Conservation (phyloP, 53 echinoderm and acorn worm species). For the Crossaster papposus region DNA sequence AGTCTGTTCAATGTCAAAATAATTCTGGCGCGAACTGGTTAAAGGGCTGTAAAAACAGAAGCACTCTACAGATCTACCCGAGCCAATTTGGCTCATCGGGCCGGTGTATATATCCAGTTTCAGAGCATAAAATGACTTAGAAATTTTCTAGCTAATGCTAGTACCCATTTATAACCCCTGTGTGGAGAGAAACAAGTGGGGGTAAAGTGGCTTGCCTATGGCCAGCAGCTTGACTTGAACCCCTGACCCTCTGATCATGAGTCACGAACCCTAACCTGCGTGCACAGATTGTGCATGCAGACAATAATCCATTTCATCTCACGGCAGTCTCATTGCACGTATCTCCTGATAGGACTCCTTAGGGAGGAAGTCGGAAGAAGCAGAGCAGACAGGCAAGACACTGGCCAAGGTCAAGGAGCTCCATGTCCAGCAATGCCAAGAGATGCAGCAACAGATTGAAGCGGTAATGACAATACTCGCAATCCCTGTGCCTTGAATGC, state of each 20-base stretch:
- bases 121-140: too few relatives aligned
- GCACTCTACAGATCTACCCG: neutral
- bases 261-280: too few relatives aligned
- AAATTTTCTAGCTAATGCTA: too few relatives aligned
- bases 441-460: conserved; percentile 88
- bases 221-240: too few relatives aligned
- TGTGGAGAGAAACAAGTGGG: too few relatives aligned
- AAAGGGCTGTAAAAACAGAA: neutral
- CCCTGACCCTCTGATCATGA: too few relatives aligned
- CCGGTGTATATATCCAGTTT: too few relatives aligned
- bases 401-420: conserved; percentile 67
- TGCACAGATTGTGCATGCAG: neutral
- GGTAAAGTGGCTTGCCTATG: too few relatives aligned
- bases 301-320: neutral
- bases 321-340: neutral
- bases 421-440: conserved; percentile 79
- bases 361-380: conserved; percentile 49
- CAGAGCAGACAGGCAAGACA: conserved; percentile 44
- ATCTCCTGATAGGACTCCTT: conserved; percentile 57
- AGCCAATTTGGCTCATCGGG: too few relatives aligned
- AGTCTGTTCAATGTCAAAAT: too few relatives aligned
- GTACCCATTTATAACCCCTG: too few relatives aligned
- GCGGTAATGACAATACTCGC: neutral
- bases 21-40: too few relatives aligned
- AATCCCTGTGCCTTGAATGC: neutral